Conservation (phyloP, 53 echinoderm and acorn worm species). For the Apostichopus leukothele region DNA sequence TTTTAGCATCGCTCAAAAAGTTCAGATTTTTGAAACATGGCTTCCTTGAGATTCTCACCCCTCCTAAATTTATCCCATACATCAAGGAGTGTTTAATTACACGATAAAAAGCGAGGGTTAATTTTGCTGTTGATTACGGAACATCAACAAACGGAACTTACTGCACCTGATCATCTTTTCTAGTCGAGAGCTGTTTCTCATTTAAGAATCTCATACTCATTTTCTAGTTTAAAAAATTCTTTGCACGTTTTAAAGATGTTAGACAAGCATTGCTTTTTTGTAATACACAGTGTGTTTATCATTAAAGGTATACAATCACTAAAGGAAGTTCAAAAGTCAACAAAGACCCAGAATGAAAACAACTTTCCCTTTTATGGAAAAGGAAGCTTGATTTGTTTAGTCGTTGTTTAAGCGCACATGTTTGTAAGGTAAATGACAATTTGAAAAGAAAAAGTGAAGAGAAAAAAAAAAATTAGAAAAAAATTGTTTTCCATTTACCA, state of each 20-base stretch:
- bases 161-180: neutral
- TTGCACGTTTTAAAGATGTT: neutral
- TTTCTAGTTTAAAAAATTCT: neutral
- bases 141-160: neutral
- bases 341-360: no score
- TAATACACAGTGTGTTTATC: neutral
- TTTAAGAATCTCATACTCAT: neutral
- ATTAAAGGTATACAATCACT: neutral
- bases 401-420: slow-evolving; percentile 23
- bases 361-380: neutral
- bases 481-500: neutral
- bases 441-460: neutral
- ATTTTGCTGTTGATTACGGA: no score
- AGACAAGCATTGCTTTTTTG: neutral
- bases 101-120: no score
- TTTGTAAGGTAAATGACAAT: neutral
- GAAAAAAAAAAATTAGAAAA: neutral
- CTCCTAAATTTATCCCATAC: no score
- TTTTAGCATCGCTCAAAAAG: no score
- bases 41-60: no score
- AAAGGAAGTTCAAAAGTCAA: no score
- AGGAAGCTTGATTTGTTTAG: neutral
- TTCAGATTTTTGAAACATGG: no score
- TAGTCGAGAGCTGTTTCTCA: neutral
- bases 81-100: no score